Base-by-base conservation (phyloP, 1,140 invertebrate genomes). In the Drosophila ficusphila region DNA sequence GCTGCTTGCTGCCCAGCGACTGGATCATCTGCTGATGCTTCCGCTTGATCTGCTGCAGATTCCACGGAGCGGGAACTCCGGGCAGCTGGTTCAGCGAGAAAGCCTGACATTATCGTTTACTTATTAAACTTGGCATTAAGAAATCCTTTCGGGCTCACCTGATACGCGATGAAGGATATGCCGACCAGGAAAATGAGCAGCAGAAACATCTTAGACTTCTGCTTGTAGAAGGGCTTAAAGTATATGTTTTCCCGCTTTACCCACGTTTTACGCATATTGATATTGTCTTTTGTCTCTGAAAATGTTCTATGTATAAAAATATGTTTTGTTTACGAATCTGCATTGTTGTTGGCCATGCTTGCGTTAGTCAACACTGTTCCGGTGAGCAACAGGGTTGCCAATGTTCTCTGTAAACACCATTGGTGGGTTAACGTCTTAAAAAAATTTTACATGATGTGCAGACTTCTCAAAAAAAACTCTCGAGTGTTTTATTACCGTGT, bases 181-280 rank as follows among this genome's bases (percentile, higher is more conserved):
- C 85, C 90, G 8, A 91, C 57, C 21, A 91, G 44, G 54, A 91
- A 83, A 34, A 91, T 89, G 7, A 86, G 54, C 6, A 91, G 61
- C 38, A 91, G 52, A 6, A 89, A 58, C 76, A 91, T 76, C 68
- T 91, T 91, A 0, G 83, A 79, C 60, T 91, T 91, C 39, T 91
- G 79, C 62, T 89, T 91, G 71, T 91, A 91, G 47, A 91, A 91
- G n/a, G 91, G 91, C 27, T 91, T 91, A 71, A 81, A 91, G 46
- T 91, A 91, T 4, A 91, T 90, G 54, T 91, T 90, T 36, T 91
- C 90, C 1, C 83, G 73, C 61, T 90, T 91, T 4, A 91, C 85
- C 90, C 90, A 91, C 54, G 79, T 90, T 73, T 91, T 91, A 41
- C 76, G 90, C 91, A 91, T 91, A 34, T 41, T 61, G 39, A 31